Conservation (phyloP, 2,888 invertebrate species). For the Nomada flava region DNA sequence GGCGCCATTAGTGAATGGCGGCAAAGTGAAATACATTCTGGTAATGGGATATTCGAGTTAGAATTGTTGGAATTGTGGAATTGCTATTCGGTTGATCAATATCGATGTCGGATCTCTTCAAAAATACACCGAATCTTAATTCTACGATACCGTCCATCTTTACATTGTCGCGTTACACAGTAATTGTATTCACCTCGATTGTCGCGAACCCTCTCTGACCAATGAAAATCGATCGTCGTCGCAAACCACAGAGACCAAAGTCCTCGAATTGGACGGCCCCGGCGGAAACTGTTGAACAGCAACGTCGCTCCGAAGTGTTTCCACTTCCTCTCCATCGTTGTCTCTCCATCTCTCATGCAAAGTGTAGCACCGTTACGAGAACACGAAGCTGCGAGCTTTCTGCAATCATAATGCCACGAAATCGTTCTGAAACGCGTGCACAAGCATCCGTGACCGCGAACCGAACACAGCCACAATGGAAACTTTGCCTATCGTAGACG, state of each 20-base stretch:
- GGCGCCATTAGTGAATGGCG: slow-evolving; percentile 40
- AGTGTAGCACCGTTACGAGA: slow-evolving; percentile 34
- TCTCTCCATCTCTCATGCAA: slow-evolving; percentile 61
- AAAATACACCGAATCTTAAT: neutral
- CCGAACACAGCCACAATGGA: slow-evolving; percentile 47
- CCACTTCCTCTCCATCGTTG: slow-evolving; percentile 27
- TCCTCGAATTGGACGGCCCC: neutral
- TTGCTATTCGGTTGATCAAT: slow-evolving; percentile 7
- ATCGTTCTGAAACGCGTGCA: slow-evolving; percentile 40
- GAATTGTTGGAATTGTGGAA: slow-evolving; percentile 14
- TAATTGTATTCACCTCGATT: neutral
- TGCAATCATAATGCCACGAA: slow-evolving; percentile 56
- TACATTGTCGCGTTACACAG: neutral
- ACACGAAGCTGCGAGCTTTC: slow-evolving; percentile 42
- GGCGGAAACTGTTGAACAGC: slow-evolving; percentile 7
- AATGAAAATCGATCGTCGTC: slow-evolving; percentile 22
- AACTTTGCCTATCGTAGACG: slow-evolving; percentile 49
- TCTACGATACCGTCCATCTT: neutral
- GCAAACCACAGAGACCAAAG: slow-evolving; percentile 7
- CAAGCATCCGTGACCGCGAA: slow-evolving; percentile 22
- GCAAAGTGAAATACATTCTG: slow-evolving; percentile 38
- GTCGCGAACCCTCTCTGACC: too few species aligned
- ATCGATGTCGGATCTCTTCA: neutral
- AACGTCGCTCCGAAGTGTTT: slow-evolving; percentile 21
- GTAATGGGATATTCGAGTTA: slow-evolving; percentile 32